Percentiles rank a stretch among this genome's conserved stretches.
Evolutionary conservation across 1,140 invertebrate species (phyloP).

Genomic region (Pentalonia nigronervosa): DNA sequence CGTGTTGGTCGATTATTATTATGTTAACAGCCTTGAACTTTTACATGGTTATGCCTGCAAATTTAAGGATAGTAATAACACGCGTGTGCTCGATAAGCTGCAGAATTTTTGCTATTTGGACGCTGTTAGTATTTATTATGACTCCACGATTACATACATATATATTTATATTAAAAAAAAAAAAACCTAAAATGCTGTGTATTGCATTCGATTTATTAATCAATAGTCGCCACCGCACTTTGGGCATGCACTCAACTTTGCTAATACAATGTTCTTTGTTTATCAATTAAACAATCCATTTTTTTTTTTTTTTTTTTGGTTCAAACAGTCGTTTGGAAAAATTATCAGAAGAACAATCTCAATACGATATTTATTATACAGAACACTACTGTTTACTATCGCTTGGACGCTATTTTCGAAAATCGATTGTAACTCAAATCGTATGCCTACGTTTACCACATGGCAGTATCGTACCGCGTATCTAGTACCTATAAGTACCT

Average conservation of each 20-base stretch:
- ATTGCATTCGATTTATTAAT: background rate
- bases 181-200: background rate
- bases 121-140: background rate
- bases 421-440: background rate
- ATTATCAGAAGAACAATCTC: background rate
- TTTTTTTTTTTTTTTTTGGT: too few relatives aligned
- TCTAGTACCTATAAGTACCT: background rate
- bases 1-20: background rate
- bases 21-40: constrained; percentile 27
- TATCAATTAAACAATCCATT: background rate
- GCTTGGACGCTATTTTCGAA: background rate
- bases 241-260: background rate
- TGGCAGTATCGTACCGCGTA: background rate
- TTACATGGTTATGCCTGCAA: background rate
- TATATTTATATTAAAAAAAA: background rate
- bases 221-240: background rate
- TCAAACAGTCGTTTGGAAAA: background rate
- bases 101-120: background rate
- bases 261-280: background rate
- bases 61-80: background rate
- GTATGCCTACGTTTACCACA: background rate
- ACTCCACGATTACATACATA: background rate
- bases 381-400: background rate
- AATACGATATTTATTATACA: background rate
- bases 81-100: background rate